Base-by-base conservation (phyloP, 2,113 vertebrate species). In the Macquaria australasica region DNA sequence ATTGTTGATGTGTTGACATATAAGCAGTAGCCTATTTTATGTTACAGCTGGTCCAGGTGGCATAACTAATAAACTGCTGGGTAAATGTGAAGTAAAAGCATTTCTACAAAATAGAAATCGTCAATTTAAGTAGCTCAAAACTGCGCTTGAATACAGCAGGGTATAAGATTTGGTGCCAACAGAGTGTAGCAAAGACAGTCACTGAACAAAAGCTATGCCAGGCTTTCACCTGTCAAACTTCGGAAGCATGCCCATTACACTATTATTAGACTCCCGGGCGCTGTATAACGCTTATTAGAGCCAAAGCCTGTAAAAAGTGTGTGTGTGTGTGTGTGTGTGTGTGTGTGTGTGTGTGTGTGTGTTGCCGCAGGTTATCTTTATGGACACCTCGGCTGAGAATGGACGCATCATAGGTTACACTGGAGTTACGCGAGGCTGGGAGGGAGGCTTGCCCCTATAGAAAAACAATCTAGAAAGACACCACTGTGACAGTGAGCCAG, bases 171-270 rank as follows among this genome's bases (percentile, higher is more conserved):
- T 4, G 23, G 7, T 15, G 56, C 4, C 51, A 10, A 51, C 25
- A 67, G 0, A 34, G 48, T 34, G 67, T 50, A 12, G 8, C 6
- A 53, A 8, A 53, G 51, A 18, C 18, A 8, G 50, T 2, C 50
- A 55, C 60, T 15, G 70, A 74, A 59, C 43, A 62, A n/a, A 39
- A 51, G n/a, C 72, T 71, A 48, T 67, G 25, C 10, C 69, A 8
- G 39, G 12, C 43, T 60, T 43, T 73, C 62, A 78, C 53, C 79
- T 85, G 82, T 80, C 75, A 85, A 51, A 72, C 75, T 72, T 78
- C 6, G 50, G 28, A 80, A 62, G 51, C 34, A 14, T 43, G 23
- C 10, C 56, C 39, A 63, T 73, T 25, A 77, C 2, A 16, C 37
- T 23, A 23, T 79, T 23, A 67, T 73, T 25, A 34, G 45, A 73